Evolutionary conservation across 2,113 vertebrate genomes (phyloP).

Genomic region (Corythaeola cristata): DNA sequence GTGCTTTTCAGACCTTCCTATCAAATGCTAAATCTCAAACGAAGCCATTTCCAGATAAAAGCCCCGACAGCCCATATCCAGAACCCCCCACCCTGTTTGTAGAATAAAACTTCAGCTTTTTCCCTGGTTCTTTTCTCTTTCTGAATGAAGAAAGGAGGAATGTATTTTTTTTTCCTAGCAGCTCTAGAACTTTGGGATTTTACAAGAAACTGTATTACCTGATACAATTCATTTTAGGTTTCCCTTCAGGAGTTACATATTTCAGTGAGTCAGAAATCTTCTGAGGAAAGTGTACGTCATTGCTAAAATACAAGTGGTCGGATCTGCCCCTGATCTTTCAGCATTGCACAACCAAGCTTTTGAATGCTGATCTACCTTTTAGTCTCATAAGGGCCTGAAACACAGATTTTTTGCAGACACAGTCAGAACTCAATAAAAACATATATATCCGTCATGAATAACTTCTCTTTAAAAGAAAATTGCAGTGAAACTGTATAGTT

Average conservation of each 20-base stretch:
- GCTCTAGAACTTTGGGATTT: not conserved
- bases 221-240: not conserved
- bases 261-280: not conserved
- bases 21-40: not conserved
- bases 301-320: not conserved
- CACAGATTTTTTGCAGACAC: not conserved
- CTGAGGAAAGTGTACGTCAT: not conserved
- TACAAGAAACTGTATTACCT: not conserved
- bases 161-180: not conserved
- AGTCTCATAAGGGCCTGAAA: not conserved
- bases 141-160: not conserved
- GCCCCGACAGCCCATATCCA: not conserved
- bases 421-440: not conserved
- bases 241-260: not conserved
- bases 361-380: not conserved
- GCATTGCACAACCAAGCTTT: not conserved
- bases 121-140: not conserved
- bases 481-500: not conserved
- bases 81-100: not conserved
- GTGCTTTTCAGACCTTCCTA: not conserved
- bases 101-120: not conserved
- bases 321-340: not conserved
- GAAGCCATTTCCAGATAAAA: not conserved
- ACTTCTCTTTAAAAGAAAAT: not conserved
- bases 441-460: not conserved